A percentile compares a stretch with the other conserved stretches of the same genome.
These are phyloP conservation scores for Zoanthus solanderi DNA, from an alignment of 92 coral and sea anemone genomes.

Conservation along the genomic window DNA sequence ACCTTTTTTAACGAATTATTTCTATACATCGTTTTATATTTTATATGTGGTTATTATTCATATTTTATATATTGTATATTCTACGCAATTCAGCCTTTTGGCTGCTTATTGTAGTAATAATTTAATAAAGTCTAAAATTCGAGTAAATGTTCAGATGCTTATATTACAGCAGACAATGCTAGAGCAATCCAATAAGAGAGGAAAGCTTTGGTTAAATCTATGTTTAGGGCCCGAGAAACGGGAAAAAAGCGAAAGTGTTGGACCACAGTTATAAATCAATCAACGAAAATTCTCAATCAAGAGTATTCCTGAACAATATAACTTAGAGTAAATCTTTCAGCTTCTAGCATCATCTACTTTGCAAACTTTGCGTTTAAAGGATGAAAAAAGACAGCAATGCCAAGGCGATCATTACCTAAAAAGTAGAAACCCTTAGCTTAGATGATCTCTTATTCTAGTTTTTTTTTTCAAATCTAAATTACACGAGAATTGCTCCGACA, in stretches of 20 bases:
- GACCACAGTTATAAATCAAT: neutral
- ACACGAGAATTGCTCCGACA: neutral
- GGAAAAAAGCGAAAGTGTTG: neutral
- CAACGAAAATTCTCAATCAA: neutral
- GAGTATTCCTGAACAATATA: neutral
- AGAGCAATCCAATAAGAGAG: slow-evolving; percentile 33
- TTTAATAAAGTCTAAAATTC: neutral
- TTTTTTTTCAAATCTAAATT: neutral
- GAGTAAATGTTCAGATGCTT: slow-evolving; percentile 8
- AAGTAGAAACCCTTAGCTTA: neutral
- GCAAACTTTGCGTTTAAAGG: neutral
- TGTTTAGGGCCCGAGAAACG: neutral
- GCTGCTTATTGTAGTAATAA: too few species aligned
- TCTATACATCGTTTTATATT: too few species aligned
- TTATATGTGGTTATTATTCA: too few species aligned
- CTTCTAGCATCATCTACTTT: neutral
- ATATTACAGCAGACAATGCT: slow-evolving; percentile 25
- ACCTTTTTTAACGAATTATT: too few species aligned
- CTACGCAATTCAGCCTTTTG: too few species aligned
- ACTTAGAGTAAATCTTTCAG: neutral
- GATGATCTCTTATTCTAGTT: neutral
- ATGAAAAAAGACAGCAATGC: neutral
- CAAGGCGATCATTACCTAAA: neutral
- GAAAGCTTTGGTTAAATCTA: slow-evolving; percentile 4
- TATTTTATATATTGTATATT: neutral